Evolutionary conservation across 2,888 invertebrate genomes (phyloP).

Genomic region (Drosophila leonis): DNA sequence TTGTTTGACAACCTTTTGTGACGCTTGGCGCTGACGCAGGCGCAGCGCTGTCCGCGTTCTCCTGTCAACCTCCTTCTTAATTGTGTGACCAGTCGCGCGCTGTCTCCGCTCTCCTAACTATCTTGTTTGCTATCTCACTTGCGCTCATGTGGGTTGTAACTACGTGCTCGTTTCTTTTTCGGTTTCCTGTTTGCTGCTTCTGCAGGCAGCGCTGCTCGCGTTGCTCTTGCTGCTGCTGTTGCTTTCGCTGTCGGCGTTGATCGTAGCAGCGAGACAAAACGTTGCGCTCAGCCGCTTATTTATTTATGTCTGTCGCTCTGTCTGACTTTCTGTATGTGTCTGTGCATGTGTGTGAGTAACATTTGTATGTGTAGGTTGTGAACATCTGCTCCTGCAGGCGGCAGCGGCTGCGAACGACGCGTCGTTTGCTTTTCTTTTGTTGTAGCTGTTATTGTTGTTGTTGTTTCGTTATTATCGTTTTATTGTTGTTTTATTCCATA

Average conservation of each 20-base stretch:
- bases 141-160: conserved; percentile 16
- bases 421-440: conserved; percentile 65
- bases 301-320: conserved; percentile 76
- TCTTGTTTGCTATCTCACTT: conserved; percentile 34
- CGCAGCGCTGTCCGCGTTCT: conserved; percentile 38
- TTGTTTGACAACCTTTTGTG: conserved; percentile 78
- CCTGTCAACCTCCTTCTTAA: conserved; percentile 76
- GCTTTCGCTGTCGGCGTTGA: conserved; percentile 65
- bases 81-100: conserved; percentile 67
- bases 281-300: conserved; percentile 74
- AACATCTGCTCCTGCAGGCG: conserved; percentile 84
- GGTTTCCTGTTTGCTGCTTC: conserved; percentile 75
- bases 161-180: conserved; percentile 55
- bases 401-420: conserved; percentile 67
- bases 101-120: conserved; percentile 39
- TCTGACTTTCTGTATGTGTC: conserved; percentile 19
- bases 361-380: conserved; percentile 74
- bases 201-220: conserved; percentile 33
- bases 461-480: conserved; percentile 76
- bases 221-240: conserved; percentile 21
- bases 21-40: conserved; percentile 43
- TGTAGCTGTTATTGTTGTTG: conserved; percentile 53
- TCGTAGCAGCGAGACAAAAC: conserved; percentile 67
- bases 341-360: conserved; percentile 22
- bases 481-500: conserved; percentile 77